A percentile compares a stretch with the other conserved stretches of the same genome.
These are phyloP conservation scores for Zaprionus kolodkinae DNA, from an alignment of 1,140 invertebrate species.

Conservation along the genomic window DNA sequence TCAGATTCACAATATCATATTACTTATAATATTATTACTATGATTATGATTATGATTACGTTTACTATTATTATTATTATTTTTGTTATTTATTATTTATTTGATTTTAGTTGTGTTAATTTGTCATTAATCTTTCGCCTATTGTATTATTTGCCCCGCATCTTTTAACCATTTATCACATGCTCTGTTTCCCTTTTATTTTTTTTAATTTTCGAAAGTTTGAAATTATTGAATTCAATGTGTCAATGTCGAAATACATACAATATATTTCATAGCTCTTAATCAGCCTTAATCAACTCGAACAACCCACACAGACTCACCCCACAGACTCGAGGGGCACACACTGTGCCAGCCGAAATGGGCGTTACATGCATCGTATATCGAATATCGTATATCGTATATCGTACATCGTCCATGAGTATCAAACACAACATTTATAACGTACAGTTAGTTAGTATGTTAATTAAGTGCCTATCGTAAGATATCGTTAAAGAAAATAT, in stretches of 20 bases:
- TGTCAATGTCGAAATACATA: conserved; percentile 73
- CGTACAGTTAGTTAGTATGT: conserved; percentile 78
- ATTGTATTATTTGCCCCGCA: conserved; percentile 49
- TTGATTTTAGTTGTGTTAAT: conserved; percentile 72
- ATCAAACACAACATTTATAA: conserved; percentile 50
- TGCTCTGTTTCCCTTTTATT: conserved; percentile 1
- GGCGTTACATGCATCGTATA: conserved; percentile 10
- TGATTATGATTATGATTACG: conserved; percentile 14
- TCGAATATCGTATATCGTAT: not conserved
- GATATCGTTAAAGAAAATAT: conserved; percentile 49
- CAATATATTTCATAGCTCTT: conserved; percentile 57
- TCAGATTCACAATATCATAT: conserved; percentile 53
- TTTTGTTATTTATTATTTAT: conserved; percentile 82
- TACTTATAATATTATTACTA: conserved; percentile 33
- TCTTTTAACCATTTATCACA: conserved; percentile 44
- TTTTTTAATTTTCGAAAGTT: conserved; percentile 46
- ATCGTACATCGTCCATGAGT: conserved; percentile 14
- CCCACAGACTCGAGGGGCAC: conserved; percentile 34
- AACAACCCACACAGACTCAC: conserved; percentile 49
- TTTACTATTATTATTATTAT: conserved; percentile 57
- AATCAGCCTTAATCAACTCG: conserved; percentile 45
- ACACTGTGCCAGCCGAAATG: conserved; percentile 43
- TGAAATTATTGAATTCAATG: conserved; percentile 75
- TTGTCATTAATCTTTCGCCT: conserved; percentile 60
- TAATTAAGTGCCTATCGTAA: conserved; percentile 77